A percentile compares a stretch with the other conserved stretches of the same genome.
These are phyloP conservation scores for Cephus nigrinus DNA, from an alignment of 2,888 invertebrate species.

Conservation along the genomic window DNA sequence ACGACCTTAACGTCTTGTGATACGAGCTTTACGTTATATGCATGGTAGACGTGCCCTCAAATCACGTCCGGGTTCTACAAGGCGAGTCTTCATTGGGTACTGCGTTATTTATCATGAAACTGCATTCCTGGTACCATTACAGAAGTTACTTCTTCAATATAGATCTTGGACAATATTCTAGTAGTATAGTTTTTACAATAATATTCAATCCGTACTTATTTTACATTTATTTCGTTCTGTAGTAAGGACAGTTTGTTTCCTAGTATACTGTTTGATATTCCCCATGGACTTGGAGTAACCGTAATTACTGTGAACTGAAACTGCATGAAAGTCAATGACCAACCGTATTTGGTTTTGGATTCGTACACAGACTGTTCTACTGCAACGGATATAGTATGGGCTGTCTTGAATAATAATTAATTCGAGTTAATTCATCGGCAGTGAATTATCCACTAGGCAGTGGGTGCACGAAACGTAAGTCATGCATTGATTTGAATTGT, in stretches of 20 bases:
- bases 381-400: conserved; percentile 46
- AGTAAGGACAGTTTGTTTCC: neutral
- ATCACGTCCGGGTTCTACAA: conserved; percentile 39
- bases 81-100: conserved; percentile 16
- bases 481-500: neutral
- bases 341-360: conserved; percentile 47
- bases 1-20: conserved; percentile 12
- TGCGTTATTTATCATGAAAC: conserved; percentile 12
- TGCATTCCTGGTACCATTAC: conserved; percentile 27
- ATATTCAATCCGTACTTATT: neutral
- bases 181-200: neutral
- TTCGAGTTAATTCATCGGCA: conserved; percentile 18
- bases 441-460: neutral
- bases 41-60: conserved; percentile 29
- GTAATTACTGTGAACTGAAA: conserved; percentile 8
- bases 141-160: neutral
- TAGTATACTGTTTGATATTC: conserved; percentile 15
- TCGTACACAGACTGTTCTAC: conserved; percentile 37
- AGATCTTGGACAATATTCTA: neutral
- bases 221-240: neutral
- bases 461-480: neutral
- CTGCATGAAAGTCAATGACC: conserved; percentile 45
- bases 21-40: conserved; percentile 17
- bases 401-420: conserved; percentile 45
- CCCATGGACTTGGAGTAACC: conserved; percentile 18